Evolutionary conservation across 2,113 vertebrate genomes (phyloP).

Genomic region (Caretta caretta): DNA sequence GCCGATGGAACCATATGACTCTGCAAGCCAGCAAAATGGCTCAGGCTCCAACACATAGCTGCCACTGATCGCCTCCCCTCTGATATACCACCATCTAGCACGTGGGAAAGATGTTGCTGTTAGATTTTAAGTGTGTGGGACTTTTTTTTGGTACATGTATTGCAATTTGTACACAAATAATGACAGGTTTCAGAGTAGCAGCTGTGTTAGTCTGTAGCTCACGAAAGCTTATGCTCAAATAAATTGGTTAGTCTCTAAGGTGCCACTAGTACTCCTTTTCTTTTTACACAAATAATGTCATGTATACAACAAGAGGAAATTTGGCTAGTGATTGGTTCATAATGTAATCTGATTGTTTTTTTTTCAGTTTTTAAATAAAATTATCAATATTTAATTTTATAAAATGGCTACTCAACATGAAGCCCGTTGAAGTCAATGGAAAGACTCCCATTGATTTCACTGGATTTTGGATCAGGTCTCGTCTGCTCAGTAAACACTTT

Average conservation of each 20-base stretch:
- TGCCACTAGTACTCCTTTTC: too few species aligned
- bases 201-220: too few species aligned
- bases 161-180: not conserved
- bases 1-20: not conserved
- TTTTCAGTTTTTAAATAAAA: not conserved
- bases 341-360: not conserved
- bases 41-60: not conserved
- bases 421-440: not conserved
- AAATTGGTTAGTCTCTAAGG: too few species aligned
- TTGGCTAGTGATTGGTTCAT: not conserved
- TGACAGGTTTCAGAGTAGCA: too few species aligned
- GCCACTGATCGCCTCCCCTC: not conserved
- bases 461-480: constrained; percentile 1
- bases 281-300: not conserved
- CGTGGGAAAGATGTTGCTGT: not conserved
- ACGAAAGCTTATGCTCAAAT: too few species aligned
- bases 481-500: not conserved
- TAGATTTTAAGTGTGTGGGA: not conserved
- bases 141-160: not conserved
- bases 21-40: not conserved
- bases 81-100: not conserved
- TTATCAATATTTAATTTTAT: not conserved
- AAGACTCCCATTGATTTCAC: not conserved
- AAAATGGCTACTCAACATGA: not conserved
- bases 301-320: not conserved